Percentiles rank a stretch among this genome's conserved stretches.
These are phyloP conservation scores for Muscicapa comitata DNA, from an alignment of 2,797 vertebrate species.

Conservation along the genomic window DNA sequence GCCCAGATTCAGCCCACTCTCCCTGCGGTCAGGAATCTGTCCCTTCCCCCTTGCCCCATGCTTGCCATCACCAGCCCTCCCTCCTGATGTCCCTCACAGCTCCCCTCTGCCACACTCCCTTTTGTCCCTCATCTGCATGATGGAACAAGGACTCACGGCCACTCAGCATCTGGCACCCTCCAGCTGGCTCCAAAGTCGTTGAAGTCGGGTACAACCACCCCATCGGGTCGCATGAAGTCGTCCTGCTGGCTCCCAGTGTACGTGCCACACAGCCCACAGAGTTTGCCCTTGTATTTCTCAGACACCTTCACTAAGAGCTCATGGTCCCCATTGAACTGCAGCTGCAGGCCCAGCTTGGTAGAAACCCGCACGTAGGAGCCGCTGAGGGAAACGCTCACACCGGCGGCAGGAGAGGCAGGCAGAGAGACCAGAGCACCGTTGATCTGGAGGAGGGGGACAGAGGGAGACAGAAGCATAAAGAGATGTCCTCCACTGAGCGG, in stretches of 20 bases:
- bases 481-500: not conserved
- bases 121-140: fast-evolving
- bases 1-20: not conserved
- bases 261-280: conserved; percentile 74
- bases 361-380: conserved; percentile 10
- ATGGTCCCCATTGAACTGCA: conserved; percentile 51
- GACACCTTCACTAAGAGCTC: conserved; percentile 65
- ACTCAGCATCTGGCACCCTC: conserved; percentile 29
- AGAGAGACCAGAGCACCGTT: not conserved
- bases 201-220: not conserved
- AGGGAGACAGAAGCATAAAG: not conserved
- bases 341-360: conserved; percentile 52
- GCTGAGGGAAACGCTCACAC: not conserved
- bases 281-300: conserved; percentile 34
- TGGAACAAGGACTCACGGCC: conserved; percentile 68
- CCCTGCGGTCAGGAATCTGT: not conserved
- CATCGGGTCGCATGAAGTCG: conserved; percentile 58
- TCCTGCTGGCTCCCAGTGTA: conserved; percentile 68
- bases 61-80: not conserved
- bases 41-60: not conserved
- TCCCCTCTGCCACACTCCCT: not conserved
- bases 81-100: not conserved
- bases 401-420: not conserved
- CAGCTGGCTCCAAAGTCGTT: conserved; percentile 61
- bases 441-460: not conserved